Conservation (phyloP, 2,888 invertebrate species). For the Scrobipalpa costella region DNA sequence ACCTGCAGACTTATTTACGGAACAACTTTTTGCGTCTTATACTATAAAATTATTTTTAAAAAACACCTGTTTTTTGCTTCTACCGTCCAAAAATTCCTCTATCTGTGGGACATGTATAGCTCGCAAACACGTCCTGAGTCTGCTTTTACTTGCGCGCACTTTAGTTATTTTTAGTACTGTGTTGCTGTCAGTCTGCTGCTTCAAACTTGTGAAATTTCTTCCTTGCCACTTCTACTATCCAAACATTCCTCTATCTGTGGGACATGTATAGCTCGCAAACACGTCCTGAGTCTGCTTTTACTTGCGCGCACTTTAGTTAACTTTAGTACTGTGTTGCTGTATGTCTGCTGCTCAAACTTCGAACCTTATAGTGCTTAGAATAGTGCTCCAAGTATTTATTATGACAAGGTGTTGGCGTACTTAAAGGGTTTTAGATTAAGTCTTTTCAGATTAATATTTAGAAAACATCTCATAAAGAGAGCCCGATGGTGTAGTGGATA, state of each 20-base stretch:
- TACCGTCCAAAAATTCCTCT: not conserved
- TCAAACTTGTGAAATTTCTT: too few relatives aligned
- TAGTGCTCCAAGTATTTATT: not conserved
- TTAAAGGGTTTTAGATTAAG: not conserved
- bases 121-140: conserved; percentile 31
- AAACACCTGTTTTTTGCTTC: not conserved
- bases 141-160: conserved; percentile 19
- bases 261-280: conserved; percentile 27
- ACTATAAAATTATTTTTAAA: too few relatives aligned
- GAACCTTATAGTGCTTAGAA: conserved; percentile 8
- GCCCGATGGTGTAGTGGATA: too few relatives aligned
- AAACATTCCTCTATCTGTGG: not conserved
- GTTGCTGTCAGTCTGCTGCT: not conserved
- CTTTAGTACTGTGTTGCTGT: not conserved
- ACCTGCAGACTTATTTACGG: too few relatives aligned
- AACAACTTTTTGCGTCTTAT: not conserved
- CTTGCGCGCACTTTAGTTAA: conserved; percentile 13
- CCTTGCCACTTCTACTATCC: not conserved
- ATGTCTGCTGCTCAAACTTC: not conserved
- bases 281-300: conserved; percentile 25
- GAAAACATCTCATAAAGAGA: too few relatives aligned
- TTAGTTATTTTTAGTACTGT: conserved; percentile 2
- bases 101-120: not conserved
- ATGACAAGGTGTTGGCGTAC: not conserved
- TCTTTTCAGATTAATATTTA: not conserved